Evolutionary conservation across 2,888 invertebrate species (phyloP), one percentile per base, ranked within the genome.

Genomic region (Hyppa rectilinea): DNA sequence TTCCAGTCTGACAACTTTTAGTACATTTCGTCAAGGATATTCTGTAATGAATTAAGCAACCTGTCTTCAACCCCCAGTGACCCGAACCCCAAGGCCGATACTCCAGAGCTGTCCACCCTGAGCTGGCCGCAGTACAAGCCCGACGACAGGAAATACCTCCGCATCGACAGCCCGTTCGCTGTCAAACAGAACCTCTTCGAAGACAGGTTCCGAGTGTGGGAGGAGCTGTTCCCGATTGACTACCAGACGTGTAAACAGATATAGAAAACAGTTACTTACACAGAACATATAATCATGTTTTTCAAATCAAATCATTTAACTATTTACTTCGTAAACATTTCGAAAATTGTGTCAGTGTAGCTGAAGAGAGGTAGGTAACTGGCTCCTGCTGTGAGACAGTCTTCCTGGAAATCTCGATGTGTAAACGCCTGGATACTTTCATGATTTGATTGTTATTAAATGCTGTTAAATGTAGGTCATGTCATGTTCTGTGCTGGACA

Each of bases 161-260:
- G 85, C 43, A 43, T 92, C 1, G 88, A 75, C 60, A 62, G 67
- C 0, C 69, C 81, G 31, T 79, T 87, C 71, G 63, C 84, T 0
- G 76, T 92, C 6, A 74, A 71, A 0, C 43, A 75, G 58, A 83
- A 87, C 9, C 74, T 93, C 58, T 89, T 89, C 53, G 91, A 92
- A 29, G 82, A 88, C 6, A 65, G 91, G 47, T 91, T 88, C 80
- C 58, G 65, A 0, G 80, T 89, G 5, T 93, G 92, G 92, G 92
- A 92, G 65, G 82, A 87, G 2, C 85, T 92, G 10, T 92, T 87
- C 50, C 89, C 91, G 0, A 38, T 66, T 7, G 64, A 81, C 36
- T 81, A 81, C 10, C 63, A 75, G 14, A 81, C 9, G 34, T 81
- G 83, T 43, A 66, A 50, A 65, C 45, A 49, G 34, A 23, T 38